Evolutionary conservation across 2,888 invertebrate genomes (phyloP).

Genomic region (Strigamia maritima): DNA sequence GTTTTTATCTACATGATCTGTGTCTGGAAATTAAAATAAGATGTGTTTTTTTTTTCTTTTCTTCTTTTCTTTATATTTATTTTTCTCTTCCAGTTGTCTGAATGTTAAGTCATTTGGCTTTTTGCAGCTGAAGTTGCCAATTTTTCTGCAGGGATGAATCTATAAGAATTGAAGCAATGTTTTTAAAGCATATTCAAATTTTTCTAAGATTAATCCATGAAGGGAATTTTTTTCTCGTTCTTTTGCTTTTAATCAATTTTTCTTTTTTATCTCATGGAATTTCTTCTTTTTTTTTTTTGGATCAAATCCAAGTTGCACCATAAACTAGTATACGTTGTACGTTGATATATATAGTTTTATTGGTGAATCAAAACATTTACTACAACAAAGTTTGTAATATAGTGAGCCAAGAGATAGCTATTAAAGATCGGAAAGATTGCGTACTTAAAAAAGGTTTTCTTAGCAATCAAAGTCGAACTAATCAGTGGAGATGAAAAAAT

Average conservation of each 20-base stretch:
- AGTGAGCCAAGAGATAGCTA: neutral
- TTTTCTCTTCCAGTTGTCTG: neutral
- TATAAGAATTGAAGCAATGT: neutral
- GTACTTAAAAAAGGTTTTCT: neutral
- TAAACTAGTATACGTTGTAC: too few relatives aligned
- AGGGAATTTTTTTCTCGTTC: neutral
- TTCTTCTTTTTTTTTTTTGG: neutral
- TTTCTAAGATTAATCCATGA: neutral
- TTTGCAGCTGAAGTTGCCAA: neutral
- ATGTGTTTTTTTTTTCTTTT: neutral
- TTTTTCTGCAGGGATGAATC: neutral
- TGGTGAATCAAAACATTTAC: neutral
- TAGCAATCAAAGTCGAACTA: neutral
- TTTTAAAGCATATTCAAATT: neutral
- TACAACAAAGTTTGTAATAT: neutral
- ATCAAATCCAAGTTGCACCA: neutral
- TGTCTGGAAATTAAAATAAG: neutral
- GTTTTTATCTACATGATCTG: neutral
- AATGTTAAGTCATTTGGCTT: slow-evolving; percentile 12
- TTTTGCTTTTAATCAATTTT: neutral
- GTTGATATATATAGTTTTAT: neutral
- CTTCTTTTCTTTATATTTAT: neutral
- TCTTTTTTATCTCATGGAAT: neutral
- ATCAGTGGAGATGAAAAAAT: slow-evolving; percentile 9
- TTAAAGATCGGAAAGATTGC: neutral